Conservation (phyloP, 2,113 vertebrate species). For the Chloebia gouldiae region DNA sequence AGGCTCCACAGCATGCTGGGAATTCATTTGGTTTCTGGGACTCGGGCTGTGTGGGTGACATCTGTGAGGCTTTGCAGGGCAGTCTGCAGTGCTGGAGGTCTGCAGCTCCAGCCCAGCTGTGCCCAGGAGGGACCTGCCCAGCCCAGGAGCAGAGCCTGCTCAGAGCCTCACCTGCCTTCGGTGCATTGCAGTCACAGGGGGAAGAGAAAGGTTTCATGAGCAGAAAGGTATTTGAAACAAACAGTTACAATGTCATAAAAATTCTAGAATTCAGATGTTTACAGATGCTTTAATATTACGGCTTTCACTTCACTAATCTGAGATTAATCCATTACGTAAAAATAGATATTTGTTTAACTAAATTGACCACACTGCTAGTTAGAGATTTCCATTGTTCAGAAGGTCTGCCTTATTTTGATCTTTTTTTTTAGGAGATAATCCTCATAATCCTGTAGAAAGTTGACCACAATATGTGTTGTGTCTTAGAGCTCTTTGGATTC, state of each 20-base stretch:
- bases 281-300: not conserved
- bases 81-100: not conserved
- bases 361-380: not conserved
- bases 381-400: not conserved
- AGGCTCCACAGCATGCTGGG: not conserved
- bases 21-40: not conserved
- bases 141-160: not conserved
- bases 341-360: not conserved
- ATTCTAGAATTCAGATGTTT: not conserved
- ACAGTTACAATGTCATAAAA: not conserved
- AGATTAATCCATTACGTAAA: not conserved
- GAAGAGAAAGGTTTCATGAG: not conserved
- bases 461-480: not conserved
- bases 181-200: fast-evolving
- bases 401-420: conserved; percentile 12
- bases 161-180: not conserved
- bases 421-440: conserved; percentile 26
- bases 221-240: not conserved
- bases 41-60: not conserved
- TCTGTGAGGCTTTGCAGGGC: not conserved
- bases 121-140: not conserved
- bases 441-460: not conserved
- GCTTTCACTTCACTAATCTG: not conserved
- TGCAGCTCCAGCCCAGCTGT: not conserved
- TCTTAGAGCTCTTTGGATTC: not conserved